Evolutionary conservation across 1,140 invertebrate species (phyloP), one percentile per base, ranked within the genome.

Genomic region (Drosophila kurseongensis): DNA sequence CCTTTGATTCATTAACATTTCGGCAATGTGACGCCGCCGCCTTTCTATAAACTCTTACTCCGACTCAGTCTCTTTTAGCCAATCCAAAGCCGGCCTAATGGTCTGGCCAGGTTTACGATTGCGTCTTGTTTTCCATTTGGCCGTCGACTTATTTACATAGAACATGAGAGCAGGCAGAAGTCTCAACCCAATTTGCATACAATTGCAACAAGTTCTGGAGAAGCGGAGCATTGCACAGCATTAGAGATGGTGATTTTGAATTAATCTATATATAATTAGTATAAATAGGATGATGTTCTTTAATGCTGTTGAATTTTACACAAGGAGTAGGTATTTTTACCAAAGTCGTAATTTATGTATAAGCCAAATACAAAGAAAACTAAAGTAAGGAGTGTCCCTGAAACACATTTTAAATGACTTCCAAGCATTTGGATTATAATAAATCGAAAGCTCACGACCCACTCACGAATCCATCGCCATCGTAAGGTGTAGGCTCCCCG

Each of bases 1-100:
- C 79, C 83, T 88, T 86, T 86, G 83, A 86, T 86, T 86, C 83
- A 88, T 86, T 86, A 86, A 88, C 83, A 88, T 88, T 86, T 72
- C 66, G 60, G 59, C 51, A 50, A 72, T 74, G 48, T 78, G 79
- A 63, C 72, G 59, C 54, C 14, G 13, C 54, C 44, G 18, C 48
- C 52, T 57, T 55, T 12, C 61, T 32, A 67, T 47, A 59, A 67
- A 41, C 18, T 36, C 42, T 52, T n/a, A 14, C 14, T 71, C 47
- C 38, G 41, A 16, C 10, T 7, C 8, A 40, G 58, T 13, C 23
- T 41, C 35, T 9, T 56, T 13, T 5, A 13, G 2, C 36, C 66
- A 29, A 72, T 36, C 66, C 8, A 57, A 48, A 59, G 29, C 55
- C 51, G 52, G 44, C 54, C 47, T 45, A 75, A 82, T 84, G 61